These are phyloP conservation scores for Drosophila prosaltans DNA, from an alignment of 1,140 invertebrate species.

Conservation along the genomic window DNA sequence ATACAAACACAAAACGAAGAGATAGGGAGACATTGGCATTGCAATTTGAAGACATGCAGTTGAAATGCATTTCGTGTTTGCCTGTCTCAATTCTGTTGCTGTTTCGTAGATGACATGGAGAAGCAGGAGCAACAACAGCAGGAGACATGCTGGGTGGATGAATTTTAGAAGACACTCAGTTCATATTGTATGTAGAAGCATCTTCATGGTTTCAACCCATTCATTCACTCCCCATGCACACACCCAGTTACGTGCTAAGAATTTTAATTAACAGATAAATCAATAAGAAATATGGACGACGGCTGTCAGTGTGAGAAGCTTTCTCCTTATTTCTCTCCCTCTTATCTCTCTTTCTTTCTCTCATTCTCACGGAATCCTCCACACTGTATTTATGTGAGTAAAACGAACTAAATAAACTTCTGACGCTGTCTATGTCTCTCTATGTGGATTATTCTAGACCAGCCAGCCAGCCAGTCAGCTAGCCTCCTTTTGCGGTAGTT, in stretches of 20 bases:
- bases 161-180: slow-evolving; percentile 23
- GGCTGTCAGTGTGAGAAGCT: slow-evolving; percentile 68
- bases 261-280: slow-evolving; percentile 82
- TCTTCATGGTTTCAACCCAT: slow-evolving; percentile 38
- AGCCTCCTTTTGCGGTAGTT: slow-evolving; percentile 28
- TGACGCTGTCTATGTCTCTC: slow-evolving; percentile 51
- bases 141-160: not conserved
- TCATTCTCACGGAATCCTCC: not conserved
- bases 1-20: slow-evolving; percentile 15
- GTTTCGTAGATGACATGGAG: slow-evolving; percentile 16
- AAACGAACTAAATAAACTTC: slow-evolving; percentile 74
- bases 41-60: slow-evolving; percentile 75
- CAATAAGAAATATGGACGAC: slow-evolving; percentile 81
- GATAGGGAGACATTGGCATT: slow-evolving; percentile 61
- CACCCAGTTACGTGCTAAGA: slow-evolving; percentile 77
- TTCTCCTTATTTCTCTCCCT: slow-evolving; percentile 20
- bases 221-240: slow-evolving; percentile 44
- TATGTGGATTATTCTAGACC: slow-evolving; percentile 30
- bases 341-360: slow-evolving; percentile 3
- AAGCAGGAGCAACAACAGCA: slow-evolving; percentile 10
- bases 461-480: not conserved
- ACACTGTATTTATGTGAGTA: slow-evolving; percentile 25
- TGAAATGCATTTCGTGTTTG: slow-evolving; percentile 77
- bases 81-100: slow-evolving; percentile 41
- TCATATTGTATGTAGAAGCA: slow-evolving; percentile 40